Conservation (phyloP, 2,888 invertebrate species). For the Cephus rjabovi region DNA sequence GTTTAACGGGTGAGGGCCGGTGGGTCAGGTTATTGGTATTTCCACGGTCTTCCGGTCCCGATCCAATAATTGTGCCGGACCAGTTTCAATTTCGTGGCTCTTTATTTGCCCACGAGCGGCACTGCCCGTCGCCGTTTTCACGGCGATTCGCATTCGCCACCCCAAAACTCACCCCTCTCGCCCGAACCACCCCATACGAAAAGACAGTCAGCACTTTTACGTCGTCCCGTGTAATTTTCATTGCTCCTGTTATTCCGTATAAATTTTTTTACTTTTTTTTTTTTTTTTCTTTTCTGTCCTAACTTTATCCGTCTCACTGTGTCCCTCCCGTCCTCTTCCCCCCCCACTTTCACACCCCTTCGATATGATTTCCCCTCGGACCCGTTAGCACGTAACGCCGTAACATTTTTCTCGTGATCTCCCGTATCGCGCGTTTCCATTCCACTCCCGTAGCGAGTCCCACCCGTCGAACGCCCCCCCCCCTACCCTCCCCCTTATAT, state of each 20-base stretch:
- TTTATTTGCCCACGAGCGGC: constrained; percentile 21
- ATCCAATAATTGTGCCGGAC: constrained; percentile 23
- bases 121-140: background rate
- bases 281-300: too few species aligned
- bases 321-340: background rate
- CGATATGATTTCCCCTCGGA: background rate
- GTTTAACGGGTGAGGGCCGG: background rate
- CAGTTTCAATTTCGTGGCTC: constrained; percentile 26
- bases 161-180: background rate
- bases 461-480: background rate
- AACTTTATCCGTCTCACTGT: background rate
- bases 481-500: background rate
- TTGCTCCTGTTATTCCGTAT: background rate
- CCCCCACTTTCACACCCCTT: background rate
- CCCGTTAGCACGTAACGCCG: background rate
- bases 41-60: constrained; percentile 6
- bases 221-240: background rate
- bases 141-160: background rate
- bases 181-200: background rate
- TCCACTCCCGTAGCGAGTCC: background rate
- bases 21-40: background rate
- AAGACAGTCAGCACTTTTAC: background rate
- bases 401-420: background rate
- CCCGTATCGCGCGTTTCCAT: background rate
- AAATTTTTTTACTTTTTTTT: background rate